A percentile compares a stretch with the other conserved stretches of the same genome.
Evolutionary conservation across 2,888 invertebrate genomes (phyloP).

Genomic region (Drosophila glabriapex): DNA sequence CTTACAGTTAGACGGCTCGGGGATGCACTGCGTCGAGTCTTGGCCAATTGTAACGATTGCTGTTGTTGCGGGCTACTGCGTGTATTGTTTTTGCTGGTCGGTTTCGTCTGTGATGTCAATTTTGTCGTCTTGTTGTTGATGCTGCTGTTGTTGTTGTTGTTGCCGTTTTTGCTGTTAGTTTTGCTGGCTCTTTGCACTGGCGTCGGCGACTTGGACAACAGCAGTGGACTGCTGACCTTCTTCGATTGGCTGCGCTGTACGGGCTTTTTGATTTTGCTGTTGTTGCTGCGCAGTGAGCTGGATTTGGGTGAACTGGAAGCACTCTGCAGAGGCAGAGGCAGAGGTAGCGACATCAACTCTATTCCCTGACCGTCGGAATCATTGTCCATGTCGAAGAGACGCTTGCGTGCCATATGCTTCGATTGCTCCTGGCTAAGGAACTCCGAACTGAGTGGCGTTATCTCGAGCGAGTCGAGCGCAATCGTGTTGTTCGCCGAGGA

Average conservation of each 20-base stretch:
- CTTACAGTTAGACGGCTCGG: slow-evolving; percentile 54
- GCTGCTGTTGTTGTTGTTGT: not conserved
- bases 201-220: slow-evolving; percentile 15
- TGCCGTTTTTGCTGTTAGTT: slow-evolving; percentile 1
- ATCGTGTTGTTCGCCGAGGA: slow-evolving; percentile 10
- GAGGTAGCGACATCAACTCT: not conserved
- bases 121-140: slow-evolving; percentile 9
- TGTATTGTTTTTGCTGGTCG: not conserved
- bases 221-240: slow-evolving; percentile 3
- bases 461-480: slow-evolving; percentile 6
- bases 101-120: not conserved
- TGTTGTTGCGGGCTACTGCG: slow-evolving; percentile 17
- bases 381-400: slow-evolving; percentile 43
- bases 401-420: slow-evolving; percentile 43
- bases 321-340: slow-evolving; percentile 20
- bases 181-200: not conserved
- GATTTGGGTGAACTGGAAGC: slow-evolving; percentile 42
- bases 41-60: slow-evolving; percentile 4
- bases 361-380: slow-evolving; percentile 15
- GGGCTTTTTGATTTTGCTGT: slow-evolving; percentile 21
- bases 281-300: slow-evolving; percentile 26
- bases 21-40: slow-evolving; percentile 31
- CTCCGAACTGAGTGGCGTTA: slow-evolving; percentile 30
- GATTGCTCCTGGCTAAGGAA: not conserved
- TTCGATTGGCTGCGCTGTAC: slow-evolving; percentile 12